These are phyloP conservation scores for Cheilosia pagana DNA, from an alignment of 2,888 invertebrate species.

Conservation along the genomic window DNA sequence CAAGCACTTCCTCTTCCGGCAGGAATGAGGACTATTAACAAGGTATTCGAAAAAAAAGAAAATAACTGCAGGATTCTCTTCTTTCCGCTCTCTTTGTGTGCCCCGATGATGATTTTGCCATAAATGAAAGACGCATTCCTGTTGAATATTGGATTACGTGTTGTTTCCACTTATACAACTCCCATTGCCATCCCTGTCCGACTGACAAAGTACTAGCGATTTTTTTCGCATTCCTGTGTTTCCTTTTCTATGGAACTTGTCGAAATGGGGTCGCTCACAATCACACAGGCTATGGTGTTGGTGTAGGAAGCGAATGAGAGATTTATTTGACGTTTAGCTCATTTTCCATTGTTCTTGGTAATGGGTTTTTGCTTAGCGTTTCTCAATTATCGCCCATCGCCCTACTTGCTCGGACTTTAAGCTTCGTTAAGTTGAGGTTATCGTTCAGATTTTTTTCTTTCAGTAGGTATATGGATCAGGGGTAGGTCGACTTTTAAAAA, in stretches of 20 bases:
- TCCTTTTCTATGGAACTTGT: constrained; percentile 1
- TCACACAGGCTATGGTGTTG: constrained; percentile 24
- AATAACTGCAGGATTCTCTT: constrained; percentile 4
- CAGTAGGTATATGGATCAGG: constrained; percentile 14
- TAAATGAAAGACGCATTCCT: constrained; percentile 65
- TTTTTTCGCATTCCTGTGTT: neutral
- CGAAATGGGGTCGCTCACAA: constrained; percentile 47
- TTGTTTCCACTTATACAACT: neutral
- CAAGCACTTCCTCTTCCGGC: constrained; percentile 43
- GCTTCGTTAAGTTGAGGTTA: constrained; percentile 39
- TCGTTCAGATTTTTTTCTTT: constrained; percentile 29
- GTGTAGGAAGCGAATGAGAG: constrained; percentile 32
- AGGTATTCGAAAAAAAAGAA: neutral
- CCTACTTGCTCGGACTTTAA: neutral
- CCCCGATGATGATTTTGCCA: constrained; percentile 28
- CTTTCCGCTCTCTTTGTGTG: constrained; percentile 30
- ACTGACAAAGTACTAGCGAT: constrained; percentile 36
- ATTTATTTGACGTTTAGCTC: constrained; percentile 67
- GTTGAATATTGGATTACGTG: constrained; percentile 61
- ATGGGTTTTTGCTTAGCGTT: constrained; percentile 54
- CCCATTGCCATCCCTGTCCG: constrained; percentile 13
- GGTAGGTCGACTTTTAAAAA: constrained; percentile 10
- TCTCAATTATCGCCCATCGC: neutral
- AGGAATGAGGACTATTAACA: constrained; percentile 8
- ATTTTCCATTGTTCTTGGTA: constrained; percentile 64